Base-by-base conservation (phyloP, 1,140 invertebrate species). In the Ectropis grisescens region DNA sequence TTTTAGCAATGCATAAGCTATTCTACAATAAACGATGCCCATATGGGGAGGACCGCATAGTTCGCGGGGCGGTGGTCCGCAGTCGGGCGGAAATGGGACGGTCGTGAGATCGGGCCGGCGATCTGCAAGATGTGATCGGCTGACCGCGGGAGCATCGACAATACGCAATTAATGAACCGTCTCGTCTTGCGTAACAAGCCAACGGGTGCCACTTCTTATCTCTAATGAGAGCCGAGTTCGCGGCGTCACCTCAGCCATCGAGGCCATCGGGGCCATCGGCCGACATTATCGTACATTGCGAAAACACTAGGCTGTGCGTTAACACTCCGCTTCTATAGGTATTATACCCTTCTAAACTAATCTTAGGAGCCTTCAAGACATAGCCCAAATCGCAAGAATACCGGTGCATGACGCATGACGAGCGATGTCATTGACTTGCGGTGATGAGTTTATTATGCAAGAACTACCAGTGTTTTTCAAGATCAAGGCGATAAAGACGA, bases 111-210 rank as follows among this genome's bases (percentile, higher is more conserved):
- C 51, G 32, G 40, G 32, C 19, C 24, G 41, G 30, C 36, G 41
- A 60, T 57, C 48, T 45, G 28, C 15, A 26, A 42, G 56, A 62
- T 54, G 50, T 50, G 41, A 60, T 54, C 40, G 29, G 26, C 38
- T n/a, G 40, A 32, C 24, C 33, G 39, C 35, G 35, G 38, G 37
- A 41, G 39, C 46, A 47, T 45, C 47, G 62, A 72, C 57, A 62
- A 69, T 64, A 54, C 47, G 46, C 51, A 64, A 66, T 71, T 67
- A 71, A 76, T 70, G 58, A 64, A 56, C 36, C 40, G 56, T 58
- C 45, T 59, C 44, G 49, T 59, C 48, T 56, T 54, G 57, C 54
- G 48, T 68, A 60, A 66, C 61, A 50, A 59, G 58, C 32, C 12
- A 29, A 27, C 41, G 29, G 44, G 42, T 50, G 62, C 47, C 41